Evolutionary conservation across 2,888 invertebrate genomes (phyloP), one percentile per base, ranked within the genome.

Genomic region (Catocala sponsa): DNA sequence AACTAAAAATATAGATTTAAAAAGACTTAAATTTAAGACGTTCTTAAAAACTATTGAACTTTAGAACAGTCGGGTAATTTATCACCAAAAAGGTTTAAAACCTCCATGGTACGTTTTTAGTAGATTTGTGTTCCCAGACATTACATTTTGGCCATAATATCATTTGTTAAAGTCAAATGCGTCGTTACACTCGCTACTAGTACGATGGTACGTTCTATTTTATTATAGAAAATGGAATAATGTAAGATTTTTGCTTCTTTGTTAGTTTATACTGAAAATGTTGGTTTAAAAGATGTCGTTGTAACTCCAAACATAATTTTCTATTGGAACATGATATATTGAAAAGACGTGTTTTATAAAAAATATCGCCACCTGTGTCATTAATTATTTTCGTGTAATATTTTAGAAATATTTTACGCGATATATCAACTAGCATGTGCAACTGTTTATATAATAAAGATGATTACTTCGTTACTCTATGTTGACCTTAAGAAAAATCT

Each of bases 121-220:
- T 61, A 48, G 55, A 49, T 49, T 59, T 59, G 49, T 55, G 54
- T 38, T 52, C 41, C 46, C 42, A 42, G 56, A 61, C 55, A 51
- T 61, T 52, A 32, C 55, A 52, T 57, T 53, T 48, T 52, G 42
- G 48, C 52, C 47, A 55, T 52, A 55, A 51, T 56, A 61, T 56
- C 61, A 55, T 61, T 61, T 56, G 76, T 80, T 70, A 74, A 79
- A 76, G 80, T 80, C 80, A 76, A 74, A 73, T 65, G 79, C 75
- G 70, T 75, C 80, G 72, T 79, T 80, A 69, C 75, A 74, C 76
- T 68, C 67, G 63, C 55, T 64, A 65, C 65, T 72, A n/a, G n/a
- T n/a, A 48, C 12, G 38, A 12, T 13, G 7, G 15, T 12, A 42
- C 41, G 35, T 46, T 55, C 46, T 44, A 50, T 35, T 55, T 50